These are phyloP conservation scores for Laupala kohalensis DNA, from an alignment of 1,140 invertebrate species.

Conservation along the genomic window DNA sequence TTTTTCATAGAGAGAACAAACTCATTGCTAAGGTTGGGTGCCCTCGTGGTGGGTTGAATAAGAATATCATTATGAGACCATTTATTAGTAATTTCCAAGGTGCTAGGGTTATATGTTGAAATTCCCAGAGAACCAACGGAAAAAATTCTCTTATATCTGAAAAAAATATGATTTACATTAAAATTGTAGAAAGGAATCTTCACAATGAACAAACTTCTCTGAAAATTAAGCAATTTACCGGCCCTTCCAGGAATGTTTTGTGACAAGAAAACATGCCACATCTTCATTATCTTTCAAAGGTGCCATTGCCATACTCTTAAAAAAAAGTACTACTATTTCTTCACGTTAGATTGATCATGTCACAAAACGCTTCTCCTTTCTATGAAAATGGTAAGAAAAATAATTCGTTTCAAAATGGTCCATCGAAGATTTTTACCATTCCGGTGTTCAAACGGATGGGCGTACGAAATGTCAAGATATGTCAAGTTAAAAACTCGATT, in stretches of 20 bases:
- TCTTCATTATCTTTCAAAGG: constrained; percentile 79
- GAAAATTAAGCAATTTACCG: constrained; percentile 71
- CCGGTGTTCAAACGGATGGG: not conserved
- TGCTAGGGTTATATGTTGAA: constrained; percentile 91
- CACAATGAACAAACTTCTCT: not conserved
- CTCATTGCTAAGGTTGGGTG: constrained; percentile 41
- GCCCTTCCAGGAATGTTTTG: constrained; percentile 94
- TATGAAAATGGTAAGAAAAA: not conserved
- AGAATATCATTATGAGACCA: constrained; percentile 78
- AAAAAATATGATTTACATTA: constrained; percentile 16
- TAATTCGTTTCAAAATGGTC: not conserved
- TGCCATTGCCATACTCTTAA: constrained; percentile 55
- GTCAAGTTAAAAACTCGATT: no score
- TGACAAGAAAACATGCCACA: constrained; percentile 86
- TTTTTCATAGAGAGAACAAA: constrained; percentile 82
- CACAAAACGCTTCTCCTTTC: not conserved
- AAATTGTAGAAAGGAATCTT: constrained; percentile 1
- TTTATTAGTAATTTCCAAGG: constrained; percentile 91
- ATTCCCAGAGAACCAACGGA: constrained; percentile 90
- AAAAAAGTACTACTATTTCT: constrained; percentile 16
- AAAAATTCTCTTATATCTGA: constrained; percentile 92
- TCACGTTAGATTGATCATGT: no score
- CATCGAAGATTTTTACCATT: not conserved
- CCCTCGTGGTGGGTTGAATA: constrained; percentile 47
- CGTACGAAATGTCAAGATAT: no score